Base-by-base conservation (phyloP, 1,140 invertebrate genomes). In the Steinernema khuongi region DNA sequence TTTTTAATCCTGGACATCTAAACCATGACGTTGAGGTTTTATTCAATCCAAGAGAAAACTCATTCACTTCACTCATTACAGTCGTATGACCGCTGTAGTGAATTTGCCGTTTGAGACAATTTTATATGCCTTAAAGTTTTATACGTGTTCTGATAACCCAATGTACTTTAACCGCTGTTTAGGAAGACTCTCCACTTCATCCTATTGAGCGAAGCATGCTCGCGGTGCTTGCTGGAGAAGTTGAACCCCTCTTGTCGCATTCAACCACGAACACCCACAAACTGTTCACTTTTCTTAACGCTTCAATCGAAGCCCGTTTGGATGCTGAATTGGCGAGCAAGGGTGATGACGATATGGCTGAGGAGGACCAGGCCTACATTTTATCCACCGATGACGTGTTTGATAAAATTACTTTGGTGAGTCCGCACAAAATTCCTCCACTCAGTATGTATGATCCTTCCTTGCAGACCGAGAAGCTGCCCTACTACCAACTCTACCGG, bases 81-180 rank as follows among this genome's bases (percentile, higher is more conserved):
- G 50, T 22, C 50, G 50, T 60, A 60, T 60, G 50, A 60, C 26
- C 50, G 50, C 50, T 60, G 50, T 60, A 60, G 50, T 60, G 50
- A 60, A 60, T 60, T 60, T 60, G 50, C 50, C 11, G 50, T 60
- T 60, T 60, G 50, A 22, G 19, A 60, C 50, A 60, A n/a, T 11
- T 60, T 60, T 11, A 17, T 60, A 22, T 17, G 14, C 50, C 26
- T 60, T n/a, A n/a, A n/a, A n/a, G n/a, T n/a, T n/a, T n/a, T n/a
- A n/a, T n/a, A n/a, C n/a, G n/a, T n/a, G n/a, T n/a, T n/a, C n/a
- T n/a, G n/a, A n/a, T n/a, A n/a, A n/a, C n/a, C n/a, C n/a, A n/a
- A n/a, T n/a, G n/a, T n/a, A n/a, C n/a, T n/a, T n/a, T n/a, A n/a
- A n/a, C n/a, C n/a, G n/a, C 7, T 41, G 7, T 41, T 41, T n/a